Conservation (phyloP, 2,888 invertebrate species). For the Zaprionus lineosus region DNA sequence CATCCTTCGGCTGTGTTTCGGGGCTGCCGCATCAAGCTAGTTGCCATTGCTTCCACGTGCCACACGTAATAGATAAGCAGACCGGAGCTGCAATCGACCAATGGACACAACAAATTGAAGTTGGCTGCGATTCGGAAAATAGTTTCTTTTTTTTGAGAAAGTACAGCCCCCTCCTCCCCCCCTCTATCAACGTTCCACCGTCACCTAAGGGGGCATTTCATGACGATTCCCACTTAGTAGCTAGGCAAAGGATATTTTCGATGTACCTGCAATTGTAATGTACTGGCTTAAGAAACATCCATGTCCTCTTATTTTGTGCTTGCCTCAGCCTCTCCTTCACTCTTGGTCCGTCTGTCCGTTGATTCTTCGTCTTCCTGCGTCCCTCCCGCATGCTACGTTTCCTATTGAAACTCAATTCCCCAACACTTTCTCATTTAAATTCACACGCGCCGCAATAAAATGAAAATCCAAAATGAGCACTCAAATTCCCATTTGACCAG, state of each 20-base stretch:
- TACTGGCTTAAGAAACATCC: conserved; percentile 2
- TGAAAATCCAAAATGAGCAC: conserved; percentile 42
- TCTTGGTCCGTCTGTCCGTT: background rate
- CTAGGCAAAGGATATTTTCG: conserved; percentile 37
- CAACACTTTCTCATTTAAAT: conserved; percentile 40
- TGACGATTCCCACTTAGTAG: conserved; percentile 30
- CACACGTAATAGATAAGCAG: conserved; percentile 36
- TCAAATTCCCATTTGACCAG: conserved; percentile 13
- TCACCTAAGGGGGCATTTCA: no score
- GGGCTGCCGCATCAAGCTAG: no score
- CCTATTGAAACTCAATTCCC: conserved; percentile 8
- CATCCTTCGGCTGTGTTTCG: no score
- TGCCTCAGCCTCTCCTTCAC: background rate
- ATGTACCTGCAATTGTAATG: conserved; percentile 47
- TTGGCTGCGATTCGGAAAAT: conserved; percentile 30
- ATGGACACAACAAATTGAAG: conserved; percentile 33
- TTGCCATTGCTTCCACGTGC: conserved; percentile 25
- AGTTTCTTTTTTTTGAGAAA: conserved; percentile 2
- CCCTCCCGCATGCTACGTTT: no score
- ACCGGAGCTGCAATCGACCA: background rate
- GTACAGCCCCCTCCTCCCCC: no score
- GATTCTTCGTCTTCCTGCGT: no score
- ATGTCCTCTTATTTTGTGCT: conserved; percentile 1
- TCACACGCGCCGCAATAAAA: conserved; percentile 47
- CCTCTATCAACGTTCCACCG: no score